phyloP scores from a whole-genome alignment of 2,113 vertebrate genomes.

The Cettia cetti region DNA sequence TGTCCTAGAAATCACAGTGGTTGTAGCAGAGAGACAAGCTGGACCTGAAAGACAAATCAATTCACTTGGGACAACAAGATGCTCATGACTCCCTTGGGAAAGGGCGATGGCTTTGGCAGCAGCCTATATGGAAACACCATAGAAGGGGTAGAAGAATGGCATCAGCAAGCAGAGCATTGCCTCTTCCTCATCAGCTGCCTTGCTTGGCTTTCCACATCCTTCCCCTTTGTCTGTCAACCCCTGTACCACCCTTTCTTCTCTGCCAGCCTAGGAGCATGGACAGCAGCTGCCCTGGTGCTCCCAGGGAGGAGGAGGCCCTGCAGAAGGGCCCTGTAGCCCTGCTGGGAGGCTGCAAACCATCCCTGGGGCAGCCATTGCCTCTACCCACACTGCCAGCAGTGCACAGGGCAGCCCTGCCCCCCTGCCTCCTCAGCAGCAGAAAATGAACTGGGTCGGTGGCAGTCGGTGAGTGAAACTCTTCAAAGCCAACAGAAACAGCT shows the following conservation, averaged over 20 bases:
- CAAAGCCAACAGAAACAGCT: neutral
- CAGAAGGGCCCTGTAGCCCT: neutral
- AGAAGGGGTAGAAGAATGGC: neutral
- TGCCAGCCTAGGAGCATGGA: neutral
- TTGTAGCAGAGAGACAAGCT: neutral
- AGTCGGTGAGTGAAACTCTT: conserved; percentile 74
- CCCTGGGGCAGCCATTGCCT: neutral
- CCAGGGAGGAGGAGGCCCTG: neutral
- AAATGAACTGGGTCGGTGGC: conserved; percentile 90
- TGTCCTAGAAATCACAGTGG: neutral
- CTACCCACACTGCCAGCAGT: rapidly evolving
- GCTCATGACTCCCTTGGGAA: neutral
- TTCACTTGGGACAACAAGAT: neutral
- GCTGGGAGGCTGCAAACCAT: rapidly evolving
- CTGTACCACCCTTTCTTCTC: neutral
- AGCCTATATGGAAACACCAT: neutral
- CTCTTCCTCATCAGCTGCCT: neutral
- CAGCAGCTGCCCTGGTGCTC: neutral
- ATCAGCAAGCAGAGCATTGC: rapidly evolving
- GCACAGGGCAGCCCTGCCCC: rapidly evolving
- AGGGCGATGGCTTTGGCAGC: neutral
- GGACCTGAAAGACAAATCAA: neutral
- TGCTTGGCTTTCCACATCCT: rapidly evolving
- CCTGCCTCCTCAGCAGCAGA: neutral
- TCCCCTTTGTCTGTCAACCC: neutral